Conservation (phyloP, 2,797 vertebrate species). For the Tarsius wallacei region DNA sequence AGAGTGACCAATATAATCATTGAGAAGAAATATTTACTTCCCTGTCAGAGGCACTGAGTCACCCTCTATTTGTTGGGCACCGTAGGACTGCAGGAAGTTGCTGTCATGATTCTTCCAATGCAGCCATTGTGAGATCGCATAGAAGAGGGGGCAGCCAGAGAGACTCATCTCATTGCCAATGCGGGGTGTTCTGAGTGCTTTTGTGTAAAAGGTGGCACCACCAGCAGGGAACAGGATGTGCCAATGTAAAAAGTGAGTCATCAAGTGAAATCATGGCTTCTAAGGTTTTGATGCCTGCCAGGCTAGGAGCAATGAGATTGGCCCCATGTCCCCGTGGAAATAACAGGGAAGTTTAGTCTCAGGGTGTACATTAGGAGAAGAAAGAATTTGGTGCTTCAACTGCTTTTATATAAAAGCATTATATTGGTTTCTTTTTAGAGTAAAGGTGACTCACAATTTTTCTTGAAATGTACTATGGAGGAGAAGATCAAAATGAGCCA, state of each 20-base stretch:
- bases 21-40: slow-evolving; percentile 3
- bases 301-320: not conserved
- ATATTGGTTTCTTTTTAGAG: not conserved
- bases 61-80: not conserved
- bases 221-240: not conserved
- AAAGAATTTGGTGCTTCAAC: not conserved
- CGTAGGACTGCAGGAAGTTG: not conserved
- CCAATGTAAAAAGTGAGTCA: slow-evolving; percentile 29
- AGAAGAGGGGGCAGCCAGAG: not conserved
- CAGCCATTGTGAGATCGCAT: not conserved
- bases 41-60: not conserved
- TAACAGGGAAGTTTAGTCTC: not conserved
- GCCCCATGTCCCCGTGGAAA: not conserved
- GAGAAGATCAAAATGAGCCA: not conserved
- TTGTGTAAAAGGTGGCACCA: slow-evolving; percentile 44
- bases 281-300: not conserved
- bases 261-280: not conserved
- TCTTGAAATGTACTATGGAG: not conserved
- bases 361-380: not conserved
- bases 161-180: slow-evolving; percentile 32
- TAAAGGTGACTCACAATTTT: not conserved
- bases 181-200: slow-evolving; percentile 2
- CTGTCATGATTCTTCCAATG: not conserved
- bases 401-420: not conserved
- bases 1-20: not conserved